These are phyloP conservation scores for Rhegmatorhina hoffmannsi DNA, from an alignment of 2,113 vertebrate species.

Conservation along the genomic window DNA sequence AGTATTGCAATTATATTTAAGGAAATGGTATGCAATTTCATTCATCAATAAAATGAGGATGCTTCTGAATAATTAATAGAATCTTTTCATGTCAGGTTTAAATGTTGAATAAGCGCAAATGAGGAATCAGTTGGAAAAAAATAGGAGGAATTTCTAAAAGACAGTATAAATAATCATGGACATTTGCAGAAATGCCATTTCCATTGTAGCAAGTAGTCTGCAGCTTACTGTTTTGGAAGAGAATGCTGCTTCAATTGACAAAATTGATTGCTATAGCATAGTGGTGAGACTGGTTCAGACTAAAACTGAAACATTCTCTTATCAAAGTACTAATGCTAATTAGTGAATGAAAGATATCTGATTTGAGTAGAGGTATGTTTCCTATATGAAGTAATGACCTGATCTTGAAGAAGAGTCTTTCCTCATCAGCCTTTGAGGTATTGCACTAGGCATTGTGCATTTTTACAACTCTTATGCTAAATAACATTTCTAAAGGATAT, in stretches of 20 bases:
- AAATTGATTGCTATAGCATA: background rate
- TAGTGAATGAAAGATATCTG: background rate
- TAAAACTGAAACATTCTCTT: background rate
- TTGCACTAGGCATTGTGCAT: background rate
- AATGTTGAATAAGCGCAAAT: background rate
- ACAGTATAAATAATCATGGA: background rate
- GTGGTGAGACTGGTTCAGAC: background rate
- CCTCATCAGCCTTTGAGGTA: background rate
- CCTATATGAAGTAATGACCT: background rate
- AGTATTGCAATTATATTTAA: background rate
- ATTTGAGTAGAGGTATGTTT: background rate
- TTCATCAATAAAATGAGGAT: background rate
- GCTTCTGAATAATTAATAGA: background rate
- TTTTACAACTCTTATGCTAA: background rate
- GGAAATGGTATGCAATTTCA: background rate
- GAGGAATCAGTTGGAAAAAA: background rate
- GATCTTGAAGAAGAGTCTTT: background rate
- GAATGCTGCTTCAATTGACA: background rate
- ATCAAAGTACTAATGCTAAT: background rate
- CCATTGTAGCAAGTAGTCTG: background rate
- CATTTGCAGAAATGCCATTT: background rate
- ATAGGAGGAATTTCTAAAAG: background rate
- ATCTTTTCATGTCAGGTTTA: background rate
- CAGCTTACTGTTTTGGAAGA: background rate
- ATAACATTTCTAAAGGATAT: background rate